Evolutionary conservation across 2,888 invertebrate genomes (phyloP).

Genomic region (Mactromeris polynyma): DNA sequence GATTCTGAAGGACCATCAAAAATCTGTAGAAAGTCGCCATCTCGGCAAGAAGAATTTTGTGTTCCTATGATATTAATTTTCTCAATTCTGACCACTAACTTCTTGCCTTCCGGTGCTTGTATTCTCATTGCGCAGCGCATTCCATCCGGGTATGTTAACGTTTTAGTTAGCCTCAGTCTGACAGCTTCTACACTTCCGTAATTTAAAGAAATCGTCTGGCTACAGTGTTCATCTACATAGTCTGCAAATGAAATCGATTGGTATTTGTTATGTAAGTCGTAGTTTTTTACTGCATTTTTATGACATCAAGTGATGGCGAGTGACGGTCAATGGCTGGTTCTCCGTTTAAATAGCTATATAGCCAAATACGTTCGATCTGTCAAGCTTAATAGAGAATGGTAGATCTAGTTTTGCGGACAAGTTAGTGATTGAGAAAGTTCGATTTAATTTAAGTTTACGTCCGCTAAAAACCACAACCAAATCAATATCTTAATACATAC

Average conservation of each 20-base stretch:
- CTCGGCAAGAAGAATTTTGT: conserved; percentile 49
- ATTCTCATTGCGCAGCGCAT: conserved; percentile 68
- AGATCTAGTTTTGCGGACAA: no score
- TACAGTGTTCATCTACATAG: conserved; percentile 68
- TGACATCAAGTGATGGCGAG: no score
- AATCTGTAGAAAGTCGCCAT: conserved; percentile 62
- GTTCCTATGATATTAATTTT: conserved; percentile 52
- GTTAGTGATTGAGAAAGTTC: no score
- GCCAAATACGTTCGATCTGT: no score
- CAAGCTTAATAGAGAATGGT: no score
- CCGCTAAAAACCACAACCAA: no score
- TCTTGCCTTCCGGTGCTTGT: conserved; percentile 67
- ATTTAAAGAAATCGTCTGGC: conserved; percentile 66
- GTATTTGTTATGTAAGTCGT: neutral
- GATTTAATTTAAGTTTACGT: no score
- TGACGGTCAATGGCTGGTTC: no score
- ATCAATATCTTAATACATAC: no score
- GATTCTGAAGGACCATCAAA: conserved; percentile 58
- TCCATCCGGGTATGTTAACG: conserved; percentile 57
- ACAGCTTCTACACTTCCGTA: conserved; percentile 63
- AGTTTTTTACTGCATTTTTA: no score
- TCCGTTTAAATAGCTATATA: no score
- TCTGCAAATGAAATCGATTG: conserved; percentile 40
- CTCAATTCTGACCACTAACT: conserved; percentile 50
- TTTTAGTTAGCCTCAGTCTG: conserved; percentile 52